These are phyloP conservation scores for Trichogramma pretiosum DNA, from an alignment of 1,140 invertebrate species.

Conservation along the genomic window DNA sequence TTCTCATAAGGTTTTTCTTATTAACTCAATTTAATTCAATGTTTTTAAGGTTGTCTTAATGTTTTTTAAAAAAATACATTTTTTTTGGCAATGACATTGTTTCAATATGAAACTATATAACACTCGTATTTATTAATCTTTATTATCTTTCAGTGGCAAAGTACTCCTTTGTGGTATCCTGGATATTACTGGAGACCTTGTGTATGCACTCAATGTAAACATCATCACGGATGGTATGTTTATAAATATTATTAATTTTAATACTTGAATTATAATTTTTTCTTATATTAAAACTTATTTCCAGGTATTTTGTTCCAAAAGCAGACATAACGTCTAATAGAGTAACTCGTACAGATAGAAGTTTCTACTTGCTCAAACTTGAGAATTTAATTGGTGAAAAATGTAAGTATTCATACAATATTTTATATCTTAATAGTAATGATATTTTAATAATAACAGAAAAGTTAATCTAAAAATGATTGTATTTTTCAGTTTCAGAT, in stretches of 20 bases:
- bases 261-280: background rate
- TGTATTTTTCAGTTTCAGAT: conserved; percentile 26
- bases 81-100: no score
- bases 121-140: background rate
- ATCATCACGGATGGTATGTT: conserved; percentile 43
- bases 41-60: no score
- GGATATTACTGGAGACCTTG: conserved; percentile 43
- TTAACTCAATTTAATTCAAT: background rate
- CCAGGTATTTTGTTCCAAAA: conserved; percentile 35
- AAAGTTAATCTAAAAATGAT: conserved; percentile 3
- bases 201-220: conserved; percentile 38
- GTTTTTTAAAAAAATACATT: no score
- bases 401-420: conserved; percentile 32
- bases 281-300: background rate
- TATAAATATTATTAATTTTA: background rate
- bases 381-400: conserved; percentile 31
- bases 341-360: conserved; percentile 22
- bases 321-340: conserved; percentile 17
- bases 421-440: no score
- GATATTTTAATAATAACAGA: no score
- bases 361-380: conserved; percentile 33
- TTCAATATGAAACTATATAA: no score
- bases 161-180: conserved; percentile 38
- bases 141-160: conserved; percentile 28
- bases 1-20: background rate